Evolutionary conservation across 2,888 invertebrate genomes (phyloP), one percentile per base, ranked within the genome.

Genomic region (Heteromyza rotundicornis): DNA sequence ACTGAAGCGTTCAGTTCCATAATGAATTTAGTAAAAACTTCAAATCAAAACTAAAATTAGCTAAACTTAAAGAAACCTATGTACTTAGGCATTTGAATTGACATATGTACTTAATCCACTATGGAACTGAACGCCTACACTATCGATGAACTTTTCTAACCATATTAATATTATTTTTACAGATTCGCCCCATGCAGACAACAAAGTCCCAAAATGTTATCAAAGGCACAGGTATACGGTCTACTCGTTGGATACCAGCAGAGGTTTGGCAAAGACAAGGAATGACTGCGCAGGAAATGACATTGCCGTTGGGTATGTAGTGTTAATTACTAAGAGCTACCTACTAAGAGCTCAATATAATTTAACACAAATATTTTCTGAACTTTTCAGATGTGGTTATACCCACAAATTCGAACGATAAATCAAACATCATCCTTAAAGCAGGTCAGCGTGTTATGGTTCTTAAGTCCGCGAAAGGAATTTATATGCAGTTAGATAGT

Each of bases 361-460:
- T n/a, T n/a, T n/a, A n/a, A n/a, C n/a, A n/a, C n/a, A 14, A 22
- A 35, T 27, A 22, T 16, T 14, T 51, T 53, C 60, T 50, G 19
- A 62, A 54, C 64, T n/a, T 40, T 74, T n/a, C 76, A 87, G 95
- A 95, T 84, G 95, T 96, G 35, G 95, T 95, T 12, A 96, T 95
- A 77, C 95, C 95, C 2, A 96, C 94, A 0, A 95, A 95, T 80
- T 92, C 94, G 14, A 91, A 92, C 0, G 94, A 95, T 71, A 92
- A 94, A 78, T 91, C 93, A 7, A 94, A 93, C 71, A 95, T 96
- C 64, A 92, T 94, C 16, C 85, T 98, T 56, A 95, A 95, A 78
- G 95, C 96, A 1, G 97, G 97, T 0, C 95, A 97, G 80, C 90
- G 95, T 71, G 96, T 98, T 0, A 91, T 96, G 87, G 95, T 98